A percentile compares a stretch with the other conserved stretches of the same genome.
Evolutionary conservation across 1,140 invertebrate species (phyloP).

Genomic region (Venustaconcha ellipsiformis): DNA sequence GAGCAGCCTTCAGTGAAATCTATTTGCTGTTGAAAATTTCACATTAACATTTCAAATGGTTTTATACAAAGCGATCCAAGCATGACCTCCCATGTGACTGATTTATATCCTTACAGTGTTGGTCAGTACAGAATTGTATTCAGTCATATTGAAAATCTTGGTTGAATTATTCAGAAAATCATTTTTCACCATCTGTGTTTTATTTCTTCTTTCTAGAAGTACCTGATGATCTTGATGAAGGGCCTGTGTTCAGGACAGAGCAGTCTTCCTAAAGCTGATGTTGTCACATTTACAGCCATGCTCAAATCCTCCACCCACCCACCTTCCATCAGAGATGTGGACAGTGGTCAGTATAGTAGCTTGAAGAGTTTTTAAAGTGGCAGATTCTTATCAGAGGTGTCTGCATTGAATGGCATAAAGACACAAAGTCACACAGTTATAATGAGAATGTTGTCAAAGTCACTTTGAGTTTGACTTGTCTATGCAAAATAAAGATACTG

Average conservation of each 20-base stretch:
- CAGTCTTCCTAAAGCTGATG: conserved; percentile 66
- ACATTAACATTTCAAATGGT: too few relatives aligned
- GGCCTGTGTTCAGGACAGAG: conserved; percentile 64
- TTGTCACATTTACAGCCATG: conserved; percentile 75
- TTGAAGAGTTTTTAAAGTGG: not conserved
- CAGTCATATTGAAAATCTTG: not conserved
- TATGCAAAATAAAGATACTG: too few relatives aligned
- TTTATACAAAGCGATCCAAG: too few relatives aligned
- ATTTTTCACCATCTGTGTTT: not conserved
- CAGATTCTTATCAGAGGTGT: conserved; percentile 9
- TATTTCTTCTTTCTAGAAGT: conserved; percentile 53
- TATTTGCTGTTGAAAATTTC: too few relatives aligned
- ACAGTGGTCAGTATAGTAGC: conserved; percentile 58
- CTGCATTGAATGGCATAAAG: not conserved
- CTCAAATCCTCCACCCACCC: conserved; percentile 80
- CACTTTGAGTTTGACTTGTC: too few relatives aligned
- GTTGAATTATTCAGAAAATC: not conserved
- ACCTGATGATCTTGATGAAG: conserved; percentile 66
- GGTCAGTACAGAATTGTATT: not conserved
- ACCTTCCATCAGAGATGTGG: conserved; percentile 70
- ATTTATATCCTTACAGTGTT: too few relatives aligned
- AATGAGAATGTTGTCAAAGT: too few relatives aligned
- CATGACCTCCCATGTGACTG: too few relatives aligned
- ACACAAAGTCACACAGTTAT: not conserved
- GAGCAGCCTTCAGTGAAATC: too few relatives aligned